Evolutionary conservation across 2,113 vertebrate species (phyloP), one percentile per base, ranked within the genome.

Genomic region (Notechis scutatus): DNA sequence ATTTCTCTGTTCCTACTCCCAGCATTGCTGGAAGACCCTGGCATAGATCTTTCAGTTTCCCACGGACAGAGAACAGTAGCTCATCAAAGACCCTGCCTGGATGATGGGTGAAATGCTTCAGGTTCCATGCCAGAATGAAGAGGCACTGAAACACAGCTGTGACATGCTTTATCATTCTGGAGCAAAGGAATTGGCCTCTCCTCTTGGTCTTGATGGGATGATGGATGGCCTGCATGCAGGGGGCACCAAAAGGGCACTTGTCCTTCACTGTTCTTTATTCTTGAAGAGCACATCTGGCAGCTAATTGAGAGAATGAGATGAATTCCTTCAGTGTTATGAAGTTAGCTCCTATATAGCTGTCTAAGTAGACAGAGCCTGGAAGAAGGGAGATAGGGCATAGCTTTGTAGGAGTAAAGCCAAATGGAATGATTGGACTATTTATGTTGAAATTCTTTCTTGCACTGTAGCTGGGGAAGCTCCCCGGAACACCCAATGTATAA

Each of bases 241-340:
- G 93, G 91, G 88, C 91, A 91, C 91, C 57, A 50, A 92, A 34
- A 56, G 34, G 81, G 89, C 54, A 74, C 20, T 88, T 92, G 89
- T 90, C 85, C 85, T 69, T 86, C 54, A 12, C 23, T 85, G 61
- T 57, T 85, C 59, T 91, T 92, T 94, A 50, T 92, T 92, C 90
- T 34, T 55, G 29, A 50, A 89, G 90, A 24, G 90, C 89, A 88
- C 52, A 54, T 88, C 85, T 93, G 93, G 85, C 90, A 93, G 85
- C 55, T 29, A 61, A 20, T 47, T 26, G n/a, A 61, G 87, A 85
- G 87, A 61, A 56, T 1, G 56, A 85, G 69, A 93, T 92, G 93
- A 93, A 93, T 93, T 56, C 69, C 55, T 91, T 42, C 88, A 92
- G 87, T 94, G 88, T 87, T 87, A 5, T 45, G 74, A 45, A 24